Conservation (phyloP, 2,797 vertebrate genomes). For the Spatula versicolor region DNA sequence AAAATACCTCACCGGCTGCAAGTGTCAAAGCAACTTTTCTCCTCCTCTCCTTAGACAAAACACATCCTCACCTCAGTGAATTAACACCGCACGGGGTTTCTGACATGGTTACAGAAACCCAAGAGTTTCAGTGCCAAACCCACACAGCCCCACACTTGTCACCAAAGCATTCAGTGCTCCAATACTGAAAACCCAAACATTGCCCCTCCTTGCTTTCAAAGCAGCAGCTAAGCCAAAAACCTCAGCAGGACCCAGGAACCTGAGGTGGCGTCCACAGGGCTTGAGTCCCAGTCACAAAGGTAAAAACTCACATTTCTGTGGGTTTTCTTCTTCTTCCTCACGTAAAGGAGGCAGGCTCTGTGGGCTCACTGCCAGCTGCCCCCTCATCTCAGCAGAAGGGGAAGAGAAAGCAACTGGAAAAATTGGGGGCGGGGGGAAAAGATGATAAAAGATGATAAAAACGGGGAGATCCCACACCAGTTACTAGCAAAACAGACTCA, state of each 20-base stretch:
- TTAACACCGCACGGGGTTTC: rapidly evolving
- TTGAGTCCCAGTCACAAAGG: background rate
- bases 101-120: background rate
- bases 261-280: rapidly evolving
- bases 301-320: background rate
- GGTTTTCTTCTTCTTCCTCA: background rate
- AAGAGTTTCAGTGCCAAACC: background rate
- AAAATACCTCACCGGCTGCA: background rate
- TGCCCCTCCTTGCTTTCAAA: background rate
- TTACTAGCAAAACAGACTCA: background rate
- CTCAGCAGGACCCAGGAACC: background rate
- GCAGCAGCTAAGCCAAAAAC: background rate
- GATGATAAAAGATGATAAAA: background rate
- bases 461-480: rapidly evolving
- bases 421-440: background rate
- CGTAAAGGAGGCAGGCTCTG: rapidly evolving
- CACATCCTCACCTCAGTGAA: background rate
- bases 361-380: no score
- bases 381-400: background rate
- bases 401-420: background rate
- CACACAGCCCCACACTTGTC: background rate
- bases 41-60: constrained; percentile 12
- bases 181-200: background rate
- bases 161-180: background rate
- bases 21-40: constrained; percentile 15